Evolutionary conservation across 2,888 invertebrate genomes (phyloP).

Genomic region (Antitype chi): DNA sequence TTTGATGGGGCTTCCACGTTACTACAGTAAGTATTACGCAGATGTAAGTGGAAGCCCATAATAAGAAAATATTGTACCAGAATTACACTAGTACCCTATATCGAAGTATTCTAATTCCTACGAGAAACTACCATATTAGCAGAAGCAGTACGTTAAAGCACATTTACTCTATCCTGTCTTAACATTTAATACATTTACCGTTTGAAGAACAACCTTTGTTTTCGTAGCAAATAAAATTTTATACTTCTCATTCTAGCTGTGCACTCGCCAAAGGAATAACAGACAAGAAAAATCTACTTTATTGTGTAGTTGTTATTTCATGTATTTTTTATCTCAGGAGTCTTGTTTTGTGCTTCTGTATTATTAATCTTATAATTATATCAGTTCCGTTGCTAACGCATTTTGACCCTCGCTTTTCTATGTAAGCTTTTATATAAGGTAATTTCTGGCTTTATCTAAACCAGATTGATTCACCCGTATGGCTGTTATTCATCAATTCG

Average conservation of each 20-base stretch:
- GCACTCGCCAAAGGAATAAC: conserved; percentile 25
- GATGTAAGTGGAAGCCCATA: no score
- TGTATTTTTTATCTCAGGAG: conserved; percentile 15
- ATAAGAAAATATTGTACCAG: not conserved
- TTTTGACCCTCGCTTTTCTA: not conserved
- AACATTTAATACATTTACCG: conserved; percentile 38
- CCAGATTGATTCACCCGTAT: no score
- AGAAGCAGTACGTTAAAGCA: not conserved
- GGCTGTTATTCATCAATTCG: no score
- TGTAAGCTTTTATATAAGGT: not conserved
- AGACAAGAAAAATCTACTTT: conserved; percentile 36
- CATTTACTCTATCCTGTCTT: conserved; percentile 2
- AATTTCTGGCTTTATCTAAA: no score
- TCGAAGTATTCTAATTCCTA: not conserved
- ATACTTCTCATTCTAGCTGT: conserved; percentile 25
- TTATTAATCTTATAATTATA: no score
- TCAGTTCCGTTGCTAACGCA: not conserved
- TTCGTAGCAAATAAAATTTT: conserved; percentile 30
- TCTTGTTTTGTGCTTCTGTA: not conserved
- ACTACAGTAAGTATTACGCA: no score
- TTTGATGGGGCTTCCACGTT: no score
- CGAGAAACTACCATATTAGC: not conserved
- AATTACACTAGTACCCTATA: not conserved
- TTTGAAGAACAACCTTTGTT: conserved; percentile 24
- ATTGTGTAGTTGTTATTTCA: conserved; percentile 31